Evolutionary conservation across 2,888 invertebrate species (phyloP), one percentile per base, ranked within the genome.

Genomic region (Philonicus albiceps): DNA sequence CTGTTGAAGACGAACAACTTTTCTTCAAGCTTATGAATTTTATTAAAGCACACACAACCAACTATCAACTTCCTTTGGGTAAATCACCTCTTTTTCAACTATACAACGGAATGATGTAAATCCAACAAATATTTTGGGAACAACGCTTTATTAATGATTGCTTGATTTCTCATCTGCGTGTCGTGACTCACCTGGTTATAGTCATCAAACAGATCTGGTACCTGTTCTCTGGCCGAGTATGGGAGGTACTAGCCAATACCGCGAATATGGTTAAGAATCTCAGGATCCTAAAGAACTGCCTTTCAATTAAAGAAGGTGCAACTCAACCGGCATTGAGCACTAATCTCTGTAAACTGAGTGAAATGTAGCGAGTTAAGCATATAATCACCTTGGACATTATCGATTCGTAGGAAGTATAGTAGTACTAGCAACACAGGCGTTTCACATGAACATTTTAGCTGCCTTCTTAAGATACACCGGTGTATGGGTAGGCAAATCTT

Each of bases 371-470:
- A 81, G 55, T 81, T 81, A 81, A 81, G 22, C 53, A 85, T 49
- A 85, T 85, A 73, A 84, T 73, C 72, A 73, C 85, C 85, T 85
- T 85, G 85, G 73, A 8, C 85, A 74, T 40, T 85, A 85, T 85
- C 74, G 85, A 85, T 85, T 85, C 85, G 85, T 85, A 85, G 81
- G 81, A 19, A 81, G 76, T 34, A 40, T 37, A 43, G 81, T 81
- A 49, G 49, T 78, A 78, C 78, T 49, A 49, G 78, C 78, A 43
- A 22, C 49, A 30, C 64, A 64, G 64, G 27, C 64, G 22, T 27
- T 64, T 64, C 7, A 64, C 64, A 22, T 64, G 11, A 78, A 22
- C 43, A 7, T 7, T 43, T 78, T 30, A 49, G 49, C 49, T 11
- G 49, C 16, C 49, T 22, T n/a, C 31, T 43, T 49, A 11, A 49